Percentiles rank a stretch among this genome's conserved stretches.
These are phyloP conservation scores for Anthopleura sola DNA, from an alignment of 64 coral and sea anemone genomes.

Conservation along the genomic window DNA sequence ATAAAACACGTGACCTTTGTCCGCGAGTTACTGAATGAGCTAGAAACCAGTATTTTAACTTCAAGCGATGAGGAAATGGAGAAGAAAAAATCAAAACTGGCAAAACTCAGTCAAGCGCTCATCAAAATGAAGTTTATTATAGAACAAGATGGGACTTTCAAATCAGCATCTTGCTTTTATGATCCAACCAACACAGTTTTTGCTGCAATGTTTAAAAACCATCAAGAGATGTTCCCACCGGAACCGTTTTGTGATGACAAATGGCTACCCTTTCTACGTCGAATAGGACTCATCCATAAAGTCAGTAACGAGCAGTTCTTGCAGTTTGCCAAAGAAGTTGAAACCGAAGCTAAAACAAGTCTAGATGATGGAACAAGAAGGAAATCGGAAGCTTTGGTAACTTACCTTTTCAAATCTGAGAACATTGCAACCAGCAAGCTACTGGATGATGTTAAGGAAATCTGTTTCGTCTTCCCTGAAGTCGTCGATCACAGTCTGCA, in stretches of 20 bases:
- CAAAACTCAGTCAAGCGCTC: slow-evolving; percentile 22
- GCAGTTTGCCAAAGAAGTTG: slow-evolving; percentile 26
- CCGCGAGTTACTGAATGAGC: background rate
- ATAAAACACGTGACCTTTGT: slow-evolving; percentile 11
- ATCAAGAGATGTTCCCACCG: slow-evolving; percentile 24
- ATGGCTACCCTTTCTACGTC: slow-evolving; percentile 28
- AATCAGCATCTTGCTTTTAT: slow-evolving; percentile 26
- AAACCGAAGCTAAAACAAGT: background rate
- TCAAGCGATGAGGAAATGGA: background rate
- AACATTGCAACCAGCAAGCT: background rate
- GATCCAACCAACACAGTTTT: slow-evolving; percentile 36
- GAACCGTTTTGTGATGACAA: background rate
- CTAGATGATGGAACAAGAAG: background rate
- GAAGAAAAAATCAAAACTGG: background rate
- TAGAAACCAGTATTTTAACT: background rate
- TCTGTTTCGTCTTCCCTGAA: slow-evolving; percentile 8
- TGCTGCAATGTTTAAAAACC: background rate
- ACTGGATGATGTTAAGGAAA: background rate
- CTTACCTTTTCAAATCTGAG: background rate
- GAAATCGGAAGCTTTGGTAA: slow-evolving; percentile 24
- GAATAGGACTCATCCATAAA: slow-evolving; percentile 23
- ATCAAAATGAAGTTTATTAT: background rate
- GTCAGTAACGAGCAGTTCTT: background rate
- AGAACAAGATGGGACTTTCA: slow-evolving; percentile 18
- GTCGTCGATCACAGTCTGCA: background rate